A percentile compares a stretch with the other conserved stretches of the same genome.
phyloP scores from a whole-genome alignment of 64 coral and sea anemone genomes.

The Stichodactyla mertensii region DNA sequence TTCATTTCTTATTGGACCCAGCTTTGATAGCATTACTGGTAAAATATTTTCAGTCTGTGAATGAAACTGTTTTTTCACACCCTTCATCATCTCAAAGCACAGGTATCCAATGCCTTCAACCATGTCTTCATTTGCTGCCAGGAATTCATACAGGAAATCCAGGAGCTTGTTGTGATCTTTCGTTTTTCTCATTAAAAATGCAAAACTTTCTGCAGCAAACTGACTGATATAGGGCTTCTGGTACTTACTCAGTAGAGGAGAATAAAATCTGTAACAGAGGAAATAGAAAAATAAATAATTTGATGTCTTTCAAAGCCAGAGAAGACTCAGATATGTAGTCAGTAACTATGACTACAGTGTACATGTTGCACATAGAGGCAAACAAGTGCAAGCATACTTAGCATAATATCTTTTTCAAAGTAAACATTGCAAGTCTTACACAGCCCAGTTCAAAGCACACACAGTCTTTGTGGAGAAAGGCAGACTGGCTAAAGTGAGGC shows the following conservation, averaged over 20 bases:
- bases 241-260: constrained; percentile 54
- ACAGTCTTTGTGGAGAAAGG: too few species aligned
- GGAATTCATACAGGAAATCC: constrained; percentile 42
- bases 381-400: too few species aligned
- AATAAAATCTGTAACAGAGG: constrained; percentile 58
- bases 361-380: too few species aligned
- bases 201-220: constrained; percentile 98
- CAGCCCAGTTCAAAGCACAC: too few species aligned
- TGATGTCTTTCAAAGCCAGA: not conserved
- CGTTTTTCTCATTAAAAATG: constrained; percentile 78
- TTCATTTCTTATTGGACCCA: constrained; percentile 39
- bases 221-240: constrained; percentile 70
- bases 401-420: too few species aligned
- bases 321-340: too few species aligned
- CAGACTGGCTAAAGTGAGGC: too few species aligned
- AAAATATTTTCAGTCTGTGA: constrained; percentile 66
- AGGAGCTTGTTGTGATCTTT: constrained; percentile 52
- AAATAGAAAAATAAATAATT: not conserved
- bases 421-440: too few species aligned
- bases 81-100: constrained; percentile 79
- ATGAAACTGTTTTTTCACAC: constrained; percentile 78
- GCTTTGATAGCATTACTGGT: constrained; percentile 64
- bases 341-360: too few species aligned
- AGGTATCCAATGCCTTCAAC: constrained; percentile 81
- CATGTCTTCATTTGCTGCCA: constrained; percentile 38